Evolutionary conservation across 2,797 vertebrate species (phyloP).

Genomic region (Eurystomus glaucurus): DNA sequence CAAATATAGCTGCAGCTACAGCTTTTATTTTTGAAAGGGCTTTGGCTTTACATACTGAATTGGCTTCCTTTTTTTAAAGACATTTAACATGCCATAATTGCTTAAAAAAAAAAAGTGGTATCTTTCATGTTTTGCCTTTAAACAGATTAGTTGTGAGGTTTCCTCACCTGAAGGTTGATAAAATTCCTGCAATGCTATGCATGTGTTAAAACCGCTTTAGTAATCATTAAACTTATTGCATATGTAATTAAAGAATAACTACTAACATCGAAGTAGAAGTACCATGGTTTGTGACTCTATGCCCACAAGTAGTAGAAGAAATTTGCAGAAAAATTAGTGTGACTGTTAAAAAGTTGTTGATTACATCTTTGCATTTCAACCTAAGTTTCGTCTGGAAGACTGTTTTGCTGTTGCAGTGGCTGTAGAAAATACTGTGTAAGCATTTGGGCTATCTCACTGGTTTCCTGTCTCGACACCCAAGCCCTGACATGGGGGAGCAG

Average conservation of each 20-base stretch:
- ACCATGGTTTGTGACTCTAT: background rate
- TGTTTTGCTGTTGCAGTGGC: background rate
- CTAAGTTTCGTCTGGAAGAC: background rate
- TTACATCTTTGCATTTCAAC: background rate
- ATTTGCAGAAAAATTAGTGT: background rate
- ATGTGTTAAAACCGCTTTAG: background rate
- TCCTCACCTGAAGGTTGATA: background rate
- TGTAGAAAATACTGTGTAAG: background rate
- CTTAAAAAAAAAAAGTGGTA: rapidly evolving
- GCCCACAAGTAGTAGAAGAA: background rate
- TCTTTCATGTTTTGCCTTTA: background rate
- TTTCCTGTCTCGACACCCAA: background rate
- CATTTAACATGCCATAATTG: background rate
- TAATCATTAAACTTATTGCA: background rate
- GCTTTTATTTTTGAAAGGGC: background rate
- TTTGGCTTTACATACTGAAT: background rate
- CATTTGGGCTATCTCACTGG: background rate
- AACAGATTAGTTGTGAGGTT: background rate
- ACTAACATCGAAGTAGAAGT: background rate
- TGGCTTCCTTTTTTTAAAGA: background rate
- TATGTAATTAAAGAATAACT: background rate
- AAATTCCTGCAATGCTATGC: background rate
- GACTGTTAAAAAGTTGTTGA: background rate
- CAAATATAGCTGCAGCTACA: background rate
- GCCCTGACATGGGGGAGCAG: background rate